These are phyloP conservation scores for Ichneumoninae sp. DNA, from an alignment of 2,888 invertebrate species.

Conservation along the genomic window DNA sequence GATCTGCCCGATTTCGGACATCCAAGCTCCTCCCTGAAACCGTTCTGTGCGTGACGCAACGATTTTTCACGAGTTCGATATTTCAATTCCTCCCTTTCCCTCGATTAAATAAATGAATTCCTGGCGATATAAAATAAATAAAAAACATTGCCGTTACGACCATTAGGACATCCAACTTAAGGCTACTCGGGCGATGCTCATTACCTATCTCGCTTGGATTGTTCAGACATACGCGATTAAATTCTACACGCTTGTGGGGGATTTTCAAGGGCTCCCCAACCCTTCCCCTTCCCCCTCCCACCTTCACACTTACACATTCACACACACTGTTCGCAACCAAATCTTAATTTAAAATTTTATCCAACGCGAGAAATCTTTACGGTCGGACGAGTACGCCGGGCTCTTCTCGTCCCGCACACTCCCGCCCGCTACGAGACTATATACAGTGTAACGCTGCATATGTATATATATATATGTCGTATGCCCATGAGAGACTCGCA, in stretches of 20 bases:
- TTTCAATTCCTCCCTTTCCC: background rate
- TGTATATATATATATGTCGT: constrained; percentile 30
- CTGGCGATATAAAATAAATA: constrained; percentile 33
- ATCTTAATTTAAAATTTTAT: constrained; percentile 72
- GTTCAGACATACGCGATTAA: constrained; percentile 58
- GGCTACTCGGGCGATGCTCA: constrained; percentile 55
- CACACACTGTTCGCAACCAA: constrained; percentile 54
- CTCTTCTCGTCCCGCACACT: constrained; percentile 19
- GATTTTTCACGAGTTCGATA: constrained; percentile 22
- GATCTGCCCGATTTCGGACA: no score
- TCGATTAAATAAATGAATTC: constrained; percentile 49
- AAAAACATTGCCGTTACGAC: constrained; percentile 61
- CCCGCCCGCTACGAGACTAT: constrained; percentile 1
- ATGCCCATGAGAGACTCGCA: constrained; percentile 44
- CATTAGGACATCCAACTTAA: constrained; percentile 54
- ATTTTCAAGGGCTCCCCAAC: constrained; percentile 20
- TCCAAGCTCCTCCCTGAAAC: background rate
- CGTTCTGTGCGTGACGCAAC: constrained; percentile 24
- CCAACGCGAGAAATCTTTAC: constrained; percentile 68
- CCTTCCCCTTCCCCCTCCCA: background rate
- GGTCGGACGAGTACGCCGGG: constrained; percentile 63
- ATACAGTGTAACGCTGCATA: background rate
- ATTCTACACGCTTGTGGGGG: constrained; percentile 47
- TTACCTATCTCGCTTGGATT: constrained; percentile 62
- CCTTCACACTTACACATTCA: background rate